phyloP scores from a whole-genome alignment of 2,113 vertebrate genomes.

The Chloropsis hardwickii region DNA sequence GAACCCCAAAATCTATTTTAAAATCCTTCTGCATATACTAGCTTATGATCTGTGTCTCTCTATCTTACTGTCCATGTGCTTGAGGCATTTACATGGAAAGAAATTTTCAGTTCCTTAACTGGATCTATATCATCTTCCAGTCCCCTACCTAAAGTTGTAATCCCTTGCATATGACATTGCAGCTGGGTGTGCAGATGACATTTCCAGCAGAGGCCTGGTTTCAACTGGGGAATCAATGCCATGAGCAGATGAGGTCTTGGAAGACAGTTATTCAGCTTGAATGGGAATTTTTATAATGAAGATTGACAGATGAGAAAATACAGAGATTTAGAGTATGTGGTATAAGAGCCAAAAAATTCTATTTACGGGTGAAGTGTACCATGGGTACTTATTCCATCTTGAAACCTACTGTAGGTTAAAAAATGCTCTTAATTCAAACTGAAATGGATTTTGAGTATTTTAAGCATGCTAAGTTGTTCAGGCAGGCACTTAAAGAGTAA shows the following conservation, averaged over 20 bases:
- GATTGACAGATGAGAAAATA: conserved; percentile 28
- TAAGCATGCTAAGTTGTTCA: background rate
- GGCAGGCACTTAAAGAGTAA: background rate
- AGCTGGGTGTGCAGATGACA: conserved; percentile 10
- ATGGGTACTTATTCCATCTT: background rate
- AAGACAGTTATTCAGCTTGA: conserved; percentile 14
- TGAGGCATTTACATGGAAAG: background rate
- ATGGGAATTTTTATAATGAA: conserved; percentile 49
- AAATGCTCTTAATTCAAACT: conserved; percentile 2
- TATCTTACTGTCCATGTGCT: background rate
- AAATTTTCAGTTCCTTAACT: background rate
- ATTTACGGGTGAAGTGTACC: background rate
- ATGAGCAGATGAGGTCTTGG: conserved; percentile 10
- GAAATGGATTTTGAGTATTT: conserved; percentile 1
- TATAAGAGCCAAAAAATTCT: background rate
- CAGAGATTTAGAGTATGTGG: background rate
- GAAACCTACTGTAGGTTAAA: background rate
- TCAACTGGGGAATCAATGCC: background rate
- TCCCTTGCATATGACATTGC: background rate
- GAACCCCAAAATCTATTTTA: background rate
- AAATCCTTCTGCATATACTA: background rate
- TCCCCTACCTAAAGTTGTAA: background rate
- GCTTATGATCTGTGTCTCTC: background rate
- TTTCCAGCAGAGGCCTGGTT: conserved; percentile 15
- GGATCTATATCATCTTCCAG: background rate